Conservation (phyloP, 2,113 vertebrate genomes). For the Centropus unirufus region DNA sequence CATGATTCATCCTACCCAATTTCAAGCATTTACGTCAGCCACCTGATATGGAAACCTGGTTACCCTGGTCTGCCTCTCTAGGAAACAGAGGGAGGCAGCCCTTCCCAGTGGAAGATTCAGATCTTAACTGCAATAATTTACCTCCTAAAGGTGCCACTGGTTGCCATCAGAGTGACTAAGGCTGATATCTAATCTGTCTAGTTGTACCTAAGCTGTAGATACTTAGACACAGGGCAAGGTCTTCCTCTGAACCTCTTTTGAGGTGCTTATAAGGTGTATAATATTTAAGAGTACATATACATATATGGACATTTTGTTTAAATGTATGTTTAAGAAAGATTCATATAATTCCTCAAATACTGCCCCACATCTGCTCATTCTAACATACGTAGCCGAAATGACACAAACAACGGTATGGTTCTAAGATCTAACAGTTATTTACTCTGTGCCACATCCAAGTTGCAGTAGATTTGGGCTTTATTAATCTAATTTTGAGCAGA, state of each 20-base stretch:
- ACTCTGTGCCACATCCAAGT: background rate
- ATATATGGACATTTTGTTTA: background rate
- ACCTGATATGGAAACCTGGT: background rate
- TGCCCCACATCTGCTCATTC: background rate
- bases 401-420: background rate
- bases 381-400: background rate
- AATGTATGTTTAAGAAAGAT: background rate
- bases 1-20: slow-evolving; percentile 8
- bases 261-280: background rate
- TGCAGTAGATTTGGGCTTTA: background rate
- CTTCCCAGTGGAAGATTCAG: background rate
- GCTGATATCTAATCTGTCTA: background rate
- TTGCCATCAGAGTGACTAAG: background rate
- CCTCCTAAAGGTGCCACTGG: background rate
- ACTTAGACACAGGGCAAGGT: background rate
- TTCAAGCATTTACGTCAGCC: background rate
- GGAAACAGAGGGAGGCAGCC: background rate
- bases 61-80: background rate
- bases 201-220: background rate
- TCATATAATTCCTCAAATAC: background rate
- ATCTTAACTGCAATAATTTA: background rate
- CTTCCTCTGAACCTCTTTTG: background rate
- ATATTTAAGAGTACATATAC: background rate
- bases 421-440: background rate
- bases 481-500: background rate